These are phyloP conservation scores for Pontoporia blainvillei DNA, from an alignment of 2,113 vertebrate species.

Conservation along the genomic window DNA sequence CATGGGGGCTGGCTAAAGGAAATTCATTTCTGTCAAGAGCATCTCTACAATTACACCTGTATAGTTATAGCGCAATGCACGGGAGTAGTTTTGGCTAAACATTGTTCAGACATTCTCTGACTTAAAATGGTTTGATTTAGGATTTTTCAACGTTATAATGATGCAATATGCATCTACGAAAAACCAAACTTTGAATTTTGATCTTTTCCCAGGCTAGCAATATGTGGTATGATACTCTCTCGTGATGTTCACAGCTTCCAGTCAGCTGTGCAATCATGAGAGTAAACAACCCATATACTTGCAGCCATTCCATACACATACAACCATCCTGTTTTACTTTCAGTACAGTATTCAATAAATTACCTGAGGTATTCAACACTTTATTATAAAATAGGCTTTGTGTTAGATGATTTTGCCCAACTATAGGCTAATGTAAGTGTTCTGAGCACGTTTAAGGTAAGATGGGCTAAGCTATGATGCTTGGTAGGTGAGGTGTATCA, in stretches of 20 bases:
- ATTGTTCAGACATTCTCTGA: not conserved
- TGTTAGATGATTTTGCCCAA: not conserved
- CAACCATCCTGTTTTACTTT: not conserved
- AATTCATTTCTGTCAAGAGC: not conserved
- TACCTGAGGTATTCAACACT: not conserved
- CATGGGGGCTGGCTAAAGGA: not conserved
- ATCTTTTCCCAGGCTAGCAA: not conserved
- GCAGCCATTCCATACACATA: not conserved
- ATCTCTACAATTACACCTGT: not conserved
- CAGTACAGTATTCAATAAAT: not conserved
- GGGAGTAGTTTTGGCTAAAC: not conserved
- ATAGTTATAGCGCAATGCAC: not conserved
- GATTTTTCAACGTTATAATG: not conserved
- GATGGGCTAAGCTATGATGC: not conserved
- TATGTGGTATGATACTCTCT: not conserved
- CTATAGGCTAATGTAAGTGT: not conserved
- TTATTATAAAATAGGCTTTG: not conserved
- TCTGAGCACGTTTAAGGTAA: not conserved
- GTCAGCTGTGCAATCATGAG: not conserved
- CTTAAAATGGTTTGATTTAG: not conserved
- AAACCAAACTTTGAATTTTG: not conserved
- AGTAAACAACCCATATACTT: not conserved
- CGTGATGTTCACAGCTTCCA: not conserved
- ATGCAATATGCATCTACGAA: not conserved
- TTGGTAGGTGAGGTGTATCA: not conserved